Base-by-base conservation (phyloP, 2,113 vertebrate genomes). In the Mirza zaza region DNA sequence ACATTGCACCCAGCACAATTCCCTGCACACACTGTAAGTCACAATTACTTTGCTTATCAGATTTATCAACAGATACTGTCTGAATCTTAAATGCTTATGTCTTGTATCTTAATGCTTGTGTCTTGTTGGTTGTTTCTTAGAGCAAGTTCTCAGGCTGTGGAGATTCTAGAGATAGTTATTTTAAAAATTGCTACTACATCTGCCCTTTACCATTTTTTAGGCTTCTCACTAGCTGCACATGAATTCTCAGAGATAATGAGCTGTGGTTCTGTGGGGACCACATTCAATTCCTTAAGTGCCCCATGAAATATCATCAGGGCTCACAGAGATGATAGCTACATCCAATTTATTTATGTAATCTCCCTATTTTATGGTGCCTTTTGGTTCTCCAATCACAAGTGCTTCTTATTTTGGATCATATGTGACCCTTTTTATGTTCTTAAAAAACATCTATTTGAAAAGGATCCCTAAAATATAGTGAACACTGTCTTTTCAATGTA, bases 221-320 rank as follows among this genome's bases (percentile, higher is more conserved):
- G 23, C 45, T 90, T 97, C 71, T 96, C 84, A 88, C 61, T 27
- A 90, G 50, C 50, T 50, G 32, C 65, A 71, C 36, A 55, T 77
- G 90, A 95, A 73, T 97, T 97, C 84, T 96, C 76, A 39, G 57
- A 85, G 86, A 92, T 90, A 88, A 96, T 90, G 84, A 90, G 45
- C 92, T 73, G 84, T 61, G 77, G n/a, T 80, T 80, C 52, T 77
- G 4, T 48, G 45, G 50, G 34, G 55, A n/a, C 39, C 18, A 5
- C n/a, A 77, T 77, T 79, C 95, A 96, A 57, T 95, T 96, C 76
- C 71, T 70, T 97, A 97, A 96, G 90, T 96, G 87, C 88, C 67
- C 34, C 7, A 8, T 94, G 85, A 94, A 9, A 2, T 57, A 87
- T 93, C 67, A n/a, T 95, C 75, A 55, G 65, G 63, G 57, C 75